Conservation (phyloP, 2,888 invertebrate genomes). For the Drosophila lutescens region DNA sequence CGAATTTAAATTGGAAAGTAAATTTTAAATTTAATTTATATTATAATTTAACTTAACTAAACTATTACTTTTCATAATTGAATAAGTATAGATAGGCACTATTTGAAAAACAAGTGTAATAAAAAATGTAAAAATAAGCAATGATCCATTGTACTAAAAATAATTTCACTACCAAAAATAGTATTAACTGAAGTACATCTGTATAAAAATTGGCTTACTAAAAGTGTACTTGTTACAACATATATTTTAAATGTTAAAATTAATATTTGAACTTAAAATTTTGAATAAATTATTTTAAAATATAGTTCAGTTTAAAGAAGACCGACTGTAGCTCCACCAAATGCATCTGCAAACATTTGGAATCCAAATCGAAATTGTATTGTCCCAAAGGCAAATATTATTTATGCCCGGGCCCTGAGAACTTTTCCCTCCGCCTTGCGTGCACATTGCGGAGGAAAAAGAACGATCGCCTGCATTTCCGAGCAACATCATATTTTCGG, state of each 20-base stretch:
- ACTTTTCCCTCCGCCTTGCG: constrained; percentile 60
- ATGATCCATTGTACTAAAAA: no score
- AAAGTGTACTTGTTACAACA: no score
- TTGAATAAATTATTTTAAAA: no score
- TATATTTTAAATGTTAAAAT: no score
- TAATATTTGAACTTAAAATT: no score
- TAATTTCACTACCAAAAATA: no score
- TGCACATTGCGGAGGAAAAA: constrained; percentile 46
- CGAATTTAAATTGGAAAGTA: neutral
- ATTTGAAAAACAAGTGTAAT: no score
- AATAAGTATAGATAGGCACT: no score
- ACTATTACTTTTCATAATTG: no score
- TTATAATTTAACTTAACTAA: neutral
- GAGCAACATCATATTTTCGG: constrained; percentile 51
- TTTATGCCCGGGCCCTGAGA: constrained; percentile 65
- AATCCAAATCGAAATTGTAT: constrained; percentile 36
- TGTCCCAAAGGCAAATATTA: constrained; percentile 71
- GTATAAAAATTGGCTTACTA: no score
- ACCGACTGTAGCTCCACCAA: neutral
- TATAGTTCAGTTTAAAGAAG: neutral
- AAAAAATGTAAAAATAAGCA: no score
- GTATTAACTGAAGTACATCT: no score
- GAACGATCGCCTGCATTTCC: constrained; percentile 56
- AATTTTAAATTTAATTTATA: neutral
- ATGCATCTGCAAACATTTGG: constrained; percentile 64